Conservation (phyloP, 2,797 vertebrate species). For the Darevskia nairensis region DNA sequence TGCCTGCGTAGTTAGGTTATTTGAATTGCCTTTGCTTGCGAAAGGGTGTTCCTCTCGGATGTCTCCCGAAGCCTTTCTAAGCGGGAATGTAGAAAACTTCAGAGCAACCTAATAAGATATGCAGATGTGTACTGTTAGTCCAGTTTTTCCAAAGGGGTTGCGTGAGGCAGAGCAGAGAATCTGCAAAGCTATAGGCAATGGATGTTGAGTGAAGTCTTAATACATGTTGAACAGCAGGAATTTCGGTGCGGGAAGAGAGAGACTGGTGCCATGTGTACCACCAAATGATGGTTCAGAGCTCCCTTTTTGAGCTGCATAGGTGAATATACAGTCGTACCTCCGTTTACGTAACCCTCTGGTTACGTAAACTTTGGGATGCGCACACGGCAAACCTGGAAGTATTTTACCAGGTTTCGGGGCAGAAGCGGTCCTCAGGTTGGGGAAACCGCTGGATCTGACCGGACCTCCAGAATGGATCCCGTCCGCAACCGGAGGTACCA, state of each 20-base stretch:
- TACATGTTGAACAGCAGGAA: background rate
- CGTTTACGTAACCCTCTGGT: too few relatives aligned
- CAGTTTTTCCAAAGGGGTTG: background rate
- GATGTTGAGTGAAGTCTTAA: background rate
- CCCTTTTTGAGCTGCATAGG: background rate
- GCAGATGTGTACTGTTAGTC: background rate
- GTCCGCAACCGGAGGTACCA: too few relatives aligned
- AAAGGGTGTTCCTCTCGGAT: background rate
- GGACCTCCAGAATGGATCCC: too few relatives aligned
- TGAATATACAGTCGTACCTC: background rate
- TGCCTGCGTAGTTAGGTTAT: background rate
- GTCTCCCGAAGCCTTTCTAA: background rate
- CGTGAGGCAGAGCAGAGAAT: background rate
- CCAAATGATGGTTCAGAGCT: background rate
- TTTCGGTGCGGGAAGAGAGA: background rate
- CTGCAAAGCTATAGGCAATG: background rate
- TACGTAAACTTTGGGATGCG: too few relatives aligned
- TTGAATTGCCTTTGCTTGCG: background rate
- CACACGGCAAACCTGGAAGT: too few relatives aligned
- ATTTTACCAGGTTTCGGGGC: too few relatives aligned
- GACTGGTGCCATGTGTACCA: background rate
- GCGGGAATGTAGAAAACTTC: background rate
- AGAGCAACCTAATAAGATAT: conserved; percentile 8
- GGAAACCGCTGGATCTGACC: too few relatives aligned
- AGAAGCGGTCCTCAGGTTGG: too few relatives aligned